Evolutionary conservation across 2,113 vertebrate genomes (phyloP).

Genomic region (Sturnira hondurensis): DNA sequence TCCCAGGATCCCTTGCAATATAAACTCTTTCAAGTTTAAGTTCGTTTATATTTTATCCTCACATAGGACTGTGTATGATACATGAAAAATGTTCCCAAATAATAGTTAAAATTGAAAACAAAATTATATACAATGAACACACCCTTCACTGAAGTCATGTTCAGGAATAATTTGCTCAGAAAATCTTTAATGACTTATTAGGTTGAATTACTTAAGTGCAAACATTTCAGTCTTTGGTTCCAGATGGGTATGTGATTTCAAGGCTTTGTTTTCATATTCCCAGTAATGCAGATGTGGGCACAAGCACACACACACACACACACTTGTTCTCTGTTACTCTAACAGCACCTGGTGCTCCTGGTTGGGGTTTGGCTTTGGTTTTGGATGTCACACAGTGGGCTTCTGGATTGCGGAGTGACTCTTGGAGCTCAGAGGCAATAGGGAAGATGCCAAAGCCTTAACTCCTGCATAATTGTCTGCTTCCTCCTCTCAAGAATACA

Average conservation of each 20-base stretch:
- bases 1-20: not conserved
- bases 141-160: not conserved
- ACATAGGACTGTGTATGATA: not conserved
- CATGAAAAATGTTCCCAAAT: not conserved
- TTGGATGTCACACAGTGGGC: not conserved
- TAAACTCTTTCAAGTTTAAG: not conserved
- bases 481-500: constrained; percentile 10
- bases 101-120: not conserved
- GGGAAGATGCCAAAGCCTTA: constrained; percentile 8
- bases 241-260: not conserved
- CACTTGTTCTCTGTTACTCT: not conserved
- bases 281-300: not conserved
- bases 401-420: not conserved
- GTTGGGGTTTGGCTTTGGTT: not conserved
- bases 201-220: not conserved
- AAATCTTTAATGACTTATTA: not conserved
- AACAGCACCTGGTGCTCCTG: not conserved
- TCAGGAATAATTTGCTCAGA: not conserved
- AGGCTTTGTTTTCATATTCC: not conserved
- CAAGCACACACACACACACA: not conserved
- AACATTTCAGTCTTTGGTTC: not conserved
- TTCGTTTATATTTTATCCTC: not conserved
- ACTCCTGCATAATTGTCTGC: not conserved
- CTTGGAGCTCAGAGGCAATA: not conserved
- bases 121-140: not conserved